Evolutionary conservation across 2,113 vertebrate species (phyloP).

Genomic region (Scartelaos histophorus): DNA sequence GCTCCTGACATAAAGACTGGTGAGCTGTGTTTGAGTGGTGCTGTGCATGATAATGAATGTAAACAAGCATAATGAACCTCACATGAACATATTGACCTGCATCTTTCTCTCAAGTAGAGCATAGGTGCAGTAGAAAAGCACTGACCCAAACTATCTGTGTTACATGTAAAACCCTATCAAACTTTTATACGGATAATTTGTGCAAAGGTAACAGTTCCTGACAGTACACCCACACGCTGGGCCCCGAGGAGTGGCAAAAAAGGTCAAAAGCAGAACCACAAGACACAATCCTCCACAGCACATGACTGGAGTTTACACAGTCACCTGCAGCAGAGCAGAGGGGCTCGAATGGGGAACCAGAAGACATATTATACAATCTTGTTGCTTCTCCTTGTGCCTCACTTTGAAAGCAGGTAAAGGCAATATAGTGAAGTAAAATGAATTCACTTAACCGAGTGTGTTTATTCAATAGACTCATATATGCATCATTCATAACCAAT

Average conservation of each 20-base stretch:
- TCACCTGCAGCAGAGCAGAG: conserved; percentile 17
- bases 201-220: conserved; percentile 53
- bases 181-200: conserved; percentile 54
- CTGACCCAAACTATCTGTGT: conserved; percentile 50
- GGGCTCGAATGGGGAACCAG: conserved; percentile 5
- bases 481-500: conserved; percentile 33
- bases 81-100: conserved; percentile 16
- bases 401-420: conserved; percentile 15
- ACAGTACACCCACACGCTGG: conserved; percentile 49
- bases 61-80: conserved; percentile 18
- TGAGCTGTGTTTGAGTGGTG: not conserved
- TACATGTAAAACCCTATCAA: conserved; percentile 52
- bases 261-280: conserved; percentile 33
- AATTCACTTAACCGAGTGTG: conserved; percentile 23
- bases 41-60: not conserved
- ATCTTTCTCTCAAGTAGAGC: conserved; percentile 19
- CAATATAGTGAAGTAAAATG: conserved; percentile 23
- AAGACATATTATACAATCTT: conserved; percentile 1
- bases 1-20: not conserved
- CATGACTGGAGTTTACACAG: conserved; percentile 16
- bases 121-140: conserved; percentile 21
- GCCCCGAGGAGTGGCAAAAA: conserved; percentile 34
- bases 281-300: conserved; percentile 23
- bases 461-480: conserved; percentile 30
- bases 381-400: not conserved